Percentiles rank a stretch among this genome's conserved stretches.
Conservation (phyloP, 2,888 invertebrate species). For the Caenorhabditis sp. region DNA sequence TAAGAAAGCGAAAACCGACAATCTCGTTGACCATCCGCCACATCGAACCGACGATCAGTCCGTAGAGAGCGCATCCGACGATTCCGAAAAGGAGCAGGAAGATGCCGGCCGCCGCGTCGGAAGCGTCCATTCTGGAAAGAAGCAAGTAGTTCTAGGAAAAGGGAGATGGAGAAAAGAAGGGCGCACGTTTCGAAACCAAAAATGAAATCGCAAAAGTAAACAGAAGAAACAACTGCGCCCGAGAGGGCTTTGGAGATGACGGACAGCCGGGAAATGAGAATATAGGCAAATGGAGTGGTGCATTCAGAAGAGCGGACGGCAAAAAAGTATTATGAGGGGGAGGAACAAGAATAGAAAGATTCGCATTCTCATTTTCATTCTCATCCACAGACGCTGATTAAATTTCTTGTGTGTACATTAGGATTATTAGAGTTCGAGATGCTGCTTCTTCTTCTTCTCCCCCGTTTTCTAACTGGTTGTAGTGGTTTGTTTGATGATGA, state of each 20-base stretch:
- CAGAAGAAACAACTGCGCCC: constrained; percentile 36
- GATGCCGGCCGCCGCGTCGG: constrained; percentile 65
- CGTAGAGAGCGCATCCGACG: constrained; percentile 66
- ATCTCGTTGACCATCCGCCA: constrained; percentile 69
- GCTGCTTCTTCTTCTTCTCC: too few relatives aligned
- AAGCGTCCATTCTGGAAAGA: constrained; percentile 50
- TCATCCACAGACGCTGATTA: too few relatives aligned
- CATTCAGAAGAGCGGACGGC: constrained; percentile 33
- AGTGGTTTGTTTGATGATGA: constrained; percentile 32
- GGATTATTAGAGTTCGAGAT: constrained; percentile 43
- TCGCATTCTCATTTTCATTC: too few relatives aligned
- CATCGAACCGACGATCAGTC: constrained; percentile 66
- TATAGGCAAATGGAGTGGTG: constrained; percentile 9
- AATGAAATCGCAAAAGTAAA: constrained; percentile 57
- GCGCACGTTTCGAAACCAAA: constrained; percentile 54
- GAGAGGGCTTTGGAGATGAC: background rate
- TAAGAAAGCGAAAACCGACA: constrained; percentile 71
- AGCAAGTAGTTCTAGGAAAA: background rate
- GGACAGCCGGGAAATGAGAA: constrained; percentile 9
- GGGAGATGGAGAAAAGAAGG: constrained; percentile 36
- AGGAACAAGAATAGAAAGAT: background rate
- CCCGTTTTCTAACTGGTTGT: constrained; percentile 22
- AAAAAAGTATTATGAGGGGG: too few relatives aligned
- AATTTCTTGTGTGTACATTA: constrained; percentile 43
- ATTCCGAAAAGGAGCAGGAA: constrained; percentile 68